Base-by-base conservation (phyloP, 2,888 invertebrate species). In the Parnassius apollo region DNA sequence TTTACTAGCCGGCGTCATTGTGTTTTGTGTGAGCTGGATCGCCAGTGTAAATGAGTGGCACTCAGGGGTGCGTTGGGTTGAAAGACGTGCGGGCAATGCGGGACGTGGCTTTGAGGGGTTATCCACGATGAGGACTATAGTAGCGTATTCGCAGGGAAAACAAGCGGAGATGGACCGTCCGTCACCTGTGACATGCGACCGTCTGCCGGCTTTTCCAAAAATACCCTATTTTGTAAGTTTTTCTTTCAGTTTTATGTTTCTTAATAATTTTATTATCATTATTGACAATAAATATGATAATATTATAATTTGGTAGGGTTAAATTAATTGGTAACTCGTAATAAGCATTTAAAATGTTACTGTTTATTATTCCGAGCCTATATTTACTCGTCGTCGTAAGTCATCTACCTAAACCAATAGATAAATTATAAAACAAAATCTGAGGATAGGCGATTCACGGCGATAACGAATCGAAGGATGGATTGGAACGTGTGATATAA, bases 61-160 rank as follows among this genome's bases (percentile, higher is more conserved):
- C 69, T 66, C 80, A 7, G 79, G 80, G 60, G 77, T 81, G 66
- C 78, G 76, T 25, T 85, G 86, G 87, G 76, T 75, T 61, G 75
- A 69, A 61, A 71, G 76, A 18, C 77, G 70, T 25, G 71, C 65
- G 2, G 68, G 65, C 25, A 42, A n/a, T n/a, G n/a, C 51, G 22
- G 69, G 67, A 12, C 64, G 69, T 59, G 71, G 69, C 9, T 65
- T 63, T 1, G 66, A 70, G 50, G 58, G 59, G 52, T 68, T 78
- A 65, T 75, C 91, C 42, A 91, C 91, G 64, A 92, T 93, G 85
- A 89, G 89, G 74, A 93, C 93, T 66, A 93, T 94, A 69, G 92
- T 94, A 68, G 94, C 92, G 22, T 94, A 94, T 81, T 94, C 94
- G 45, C 93, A 93, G 75, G 91, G 85, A 67, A 92, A 92, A 72